Evolutionary conservation across 2,797 vertebrate genomes (phyloP).

Genomic region (Platalea minor): DNA sequence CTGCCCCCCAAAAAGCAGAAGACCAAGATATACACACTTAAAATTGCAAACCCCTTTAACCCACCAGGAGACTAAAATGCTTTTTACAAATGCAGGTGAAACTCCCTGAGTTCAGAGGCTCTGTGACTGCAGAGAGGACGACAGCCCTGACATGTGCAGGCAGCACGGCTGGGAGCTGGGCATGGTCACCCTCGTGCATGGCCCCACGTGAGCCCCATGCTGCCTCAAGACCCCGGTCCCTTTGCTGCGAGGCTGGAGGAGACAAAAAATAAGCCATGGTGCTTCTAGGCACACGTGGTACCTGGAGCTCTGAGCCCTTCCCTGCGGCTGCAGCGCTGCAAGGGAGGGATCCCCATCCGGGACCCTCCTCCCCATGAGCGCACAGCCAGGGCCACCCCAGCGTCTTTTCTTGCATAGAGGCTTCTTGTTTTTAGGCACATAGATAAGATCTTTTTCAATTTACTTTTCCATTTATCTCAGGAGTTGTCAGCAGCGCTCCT

Average conservation of each 20-base stretch:
- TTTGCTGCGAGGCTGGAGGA: background rate
- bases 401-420: background rate
- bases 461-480: background rate
- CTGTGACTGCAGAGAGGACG: background rate
- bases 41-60: background rate
- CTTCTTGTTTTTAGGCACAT: background rate
- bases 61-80: background rate
- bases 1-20: background rate
- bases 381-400: background rate
- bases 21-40: background rate
- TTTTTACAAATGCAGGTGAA: background rate
- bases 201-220: background rate
- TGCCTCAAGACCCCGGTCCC: background rate
- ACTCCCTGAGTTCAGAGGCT: background rate
- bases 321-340: background rate
- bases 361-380: no score
- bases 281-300: accelerated
- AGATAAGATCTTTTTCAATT: background rate
- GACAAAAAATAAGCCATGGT: background rate
- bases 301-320: background rate
- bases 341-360: background rate
- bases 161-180: accelerated
- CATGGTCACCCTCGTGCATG: accelerated
- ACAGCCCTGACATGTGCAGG: background rate
- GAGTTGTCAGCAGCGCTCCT: background rate